A percentile compares a stretch with the other conserved stretches of the same genome.
Conservation (phyloP, 2,888 invertebrate genomes). For the Parochlus steinenii region DNA sequence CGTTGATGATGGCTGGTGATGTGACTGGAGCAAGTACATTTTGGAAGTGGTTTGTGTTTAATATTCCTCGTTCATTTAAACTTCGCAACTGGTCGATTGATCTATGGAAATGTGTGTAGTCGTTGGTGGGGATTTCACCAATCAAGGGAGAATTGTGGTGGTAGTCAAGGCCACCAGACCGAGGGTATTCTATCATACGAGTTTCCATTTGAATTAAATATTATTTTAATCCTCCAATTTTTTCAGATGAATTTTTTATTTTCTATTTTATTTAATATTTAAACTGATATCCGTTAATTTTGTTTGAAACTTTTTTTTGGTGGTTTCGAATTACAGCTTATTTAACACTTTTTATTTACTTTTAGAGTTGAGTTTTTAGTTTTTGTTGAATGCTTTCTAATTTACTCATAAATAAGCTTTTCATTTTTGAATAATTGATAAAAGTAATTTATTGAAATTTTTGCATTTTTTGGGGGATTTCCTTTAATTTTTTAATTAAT, state of each 20-base stretch:
- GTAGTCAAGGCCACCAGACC: constrained; percentile 43
- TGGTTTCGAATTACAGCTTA: too few relatives aligned
- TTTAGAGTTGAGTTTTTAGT: too few relatives aligned
- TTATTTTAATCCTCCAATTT: constrained; percentile 2
- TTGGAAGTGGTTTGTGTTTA: constrained; percentile 11
- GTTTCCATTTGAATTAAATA: constrained; percentile 31
- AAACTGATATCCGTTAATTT: too few relatives aligned
- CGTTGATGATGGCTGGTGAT: constrained; percentile 3
- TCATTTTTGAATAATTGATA: too few relatives aligned
- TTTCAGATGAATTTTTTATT: constrained; percentile 4
- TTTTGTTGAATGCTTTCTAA: too few relatives aligned
- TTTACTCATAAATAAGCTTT: too few relatives aligned
- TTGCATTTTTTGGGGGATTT: too few relatives aligned
- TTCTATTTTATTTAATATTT: too few relatives aligned
- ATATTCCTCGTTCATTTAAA: constrained; percentile 37
- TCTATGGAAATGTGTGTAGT: constrained; percentile 46
- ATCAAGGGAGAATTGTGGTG: constrained; percentile 46
- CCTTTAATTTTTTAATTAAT: too few relatives aligned
- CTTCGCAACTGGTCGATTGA: constrained; percentile 47
- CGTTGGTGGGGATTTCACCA: constrained; percentile 46
- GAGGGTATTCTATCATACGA: constrained; percentile 38
- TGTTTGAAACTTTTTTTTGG: too few relatives aligned
- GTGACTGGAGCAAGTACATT: constrained; percentile 7
- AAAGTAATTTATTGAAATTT: too few relatives aligned
- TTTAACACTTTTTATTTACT: too few relatives aligned